Evolutionary conservation across 1,140 invertebrate species (phyloP), one percentile per base, ranked within the genome.

Genomic region (Diuraphis noxia): DNA sequence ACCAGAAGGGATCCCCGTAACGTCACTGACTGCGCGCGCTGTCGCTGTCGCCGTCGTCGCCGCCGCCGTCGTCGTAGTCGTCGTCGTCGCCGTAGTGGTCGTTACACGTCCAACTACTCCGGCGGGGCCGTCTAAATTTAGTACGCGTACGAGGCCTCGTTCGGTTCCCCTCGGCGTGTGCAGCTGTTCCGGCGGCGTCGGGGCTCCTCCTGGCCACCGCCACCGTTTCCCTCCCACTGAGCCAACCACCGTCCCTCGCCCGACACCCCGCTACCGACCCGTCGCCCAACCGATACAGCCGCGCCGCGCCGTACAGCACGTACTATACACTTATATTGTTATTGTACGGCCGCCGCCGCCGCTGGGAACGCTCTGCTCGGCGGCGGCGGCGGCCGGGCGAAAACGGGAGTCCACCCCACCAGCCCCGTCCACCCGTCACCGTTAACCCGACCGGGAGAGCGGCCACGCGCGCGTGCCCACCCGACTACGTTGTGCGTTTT

Each of bases 101-200:
- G 81, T 82, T 40, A 63, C 46, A 38, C 88, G 72, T 89, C 88
- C 88, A 86, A 89, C 88, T 63, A 46, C 89, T 82, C 77, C 46
- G 89, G 89, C 89, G 77, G 89, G 89, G 77, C 89, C 89, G 89
- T 91, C 89, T 91, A 91, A 81, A 91, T 91, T 91, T 91, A 91
- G 89, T 91, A n/a, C 88, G 88, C 77, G 77, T 82, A 82, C 89
- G 89, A 91, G 89, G 89, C 89, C 72, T 90, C 72, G 89, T 91
- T 91, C 89, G 89, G 89, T 82, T 91, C 89, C 89, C 89, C 89
- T 91, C 89, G 89, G 77, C 89, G 86, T 52, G 89, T 81, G 89
- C 89, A 91, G 89, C 89, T 91, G 89, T 91, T 91, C 77, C 89
- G 89, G 89, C 89, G 89, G 89, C 25, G 88, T 34, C 63, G 52